Evolutionary conservation across 2,888 invertebrate species (phyloP).

Genomic region (Autographa pulchrina): DNA sequence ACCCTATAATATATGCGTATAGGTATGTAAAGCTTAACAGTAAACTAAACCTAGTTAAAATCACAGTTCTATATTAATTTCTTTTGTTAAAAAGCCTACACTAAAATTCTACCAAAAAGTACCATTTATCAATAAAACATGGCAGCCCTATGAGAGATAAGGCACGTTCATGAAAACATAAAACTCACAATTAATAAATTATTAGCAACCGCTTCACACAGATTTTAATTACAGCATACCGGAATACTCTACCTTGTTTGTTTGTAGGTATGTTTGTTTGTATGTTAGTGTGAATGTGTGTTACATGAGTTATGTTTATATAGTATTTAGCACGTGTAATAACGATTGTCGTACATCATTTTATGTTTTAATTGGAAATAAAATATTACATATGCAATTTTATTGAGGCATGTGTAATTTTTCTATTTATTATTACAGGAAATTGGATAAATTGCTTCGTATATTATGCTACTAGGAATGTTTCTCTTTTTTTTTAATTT

Average conservation of each 20-base stretch:
- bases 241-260: conserved; percentile 3
- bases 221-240: conserved; percentile 17
- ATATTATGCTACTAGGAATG: neutral
- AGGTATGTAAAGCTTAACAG: too few species aligned
- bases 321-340: neutral
- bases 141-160: conserved; percentile 15
- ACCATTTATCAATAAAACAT: neutral
- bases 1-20: too few species aligned
- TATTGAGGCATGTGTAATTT: neutral
- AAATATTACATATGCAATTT: neutral
- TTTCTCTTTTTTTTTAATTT: neutral
- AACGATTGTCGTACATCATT: neutral
- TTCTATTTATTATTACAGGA: neutral
- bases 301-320: neutral
- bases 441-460: neutral
- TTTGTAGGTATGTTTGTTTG: neutral
- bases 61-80: neutral
- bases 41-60: neutral
- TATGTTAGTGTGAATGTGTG: neutral
- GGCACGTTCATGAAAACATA: conserved; percentile 5
- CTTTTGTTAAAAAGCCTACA: neutral
- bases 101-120: neutral
- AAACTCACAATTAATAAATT: conserved; percentile 17
- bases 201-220: conserved; percentile 23
- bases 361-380: neutral